Evolutionary conservation across 2,888 invertebrate species (phyloP).

Genomic region (Automeris io): DNA sequence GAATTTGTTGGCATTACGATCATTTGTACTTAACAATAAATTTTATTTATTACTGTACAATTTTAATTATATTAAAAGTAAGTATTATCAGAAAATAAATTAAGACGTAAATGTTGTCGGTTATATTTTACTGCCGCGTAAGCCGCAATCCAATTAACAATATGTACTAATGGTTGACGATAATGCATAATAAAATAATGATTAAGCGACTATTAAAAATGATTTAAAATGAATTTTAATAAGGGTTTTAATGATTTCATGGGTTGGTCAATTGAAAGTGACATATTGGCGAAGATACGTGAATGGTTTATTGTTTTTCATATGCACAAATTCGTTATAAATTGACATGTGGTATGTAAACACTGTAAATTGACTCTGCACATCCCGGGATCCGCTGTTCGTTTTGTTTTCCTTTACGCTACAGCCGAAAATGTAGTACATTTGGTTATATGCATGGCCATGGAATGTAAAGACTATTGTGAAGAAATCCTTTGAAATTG

Average conservation of each 20-base stretch:
- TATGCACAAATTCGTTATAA: slow-evolving; percentile 33
- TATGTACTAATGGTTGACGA: slow-evolving; percentile 65
- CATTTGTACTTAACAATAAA: not conserved
- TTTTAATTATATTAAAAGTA: too few relatives aligned
- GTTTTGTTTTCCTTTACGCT: slow-evolving; percentile 50
- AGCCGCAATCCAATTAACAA: slow-evolving; percentile 64
- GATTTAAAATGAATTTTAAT: slow-evolving; percentile 14
- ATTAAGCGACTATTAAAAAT: slow-evolving; percentile 9
- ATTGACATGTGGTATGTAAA: slow-evolving; percentile 33
- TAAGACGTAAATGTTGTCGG: not conserved
- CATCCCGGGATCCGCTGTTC: slow-evolving; percentile 54
- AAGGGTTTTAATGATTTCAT: slow-evolving; percentile 24
- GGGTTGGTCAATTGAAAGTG: slow-evolving; percentile 47
- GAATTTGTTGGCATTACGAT: slow-evolving; percentile 20
- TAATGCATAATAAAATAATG: slow-evolving; percentile 28
- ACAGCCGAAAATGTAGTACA: slow-evolving; percentile 47
- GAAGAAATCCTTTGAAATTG: slow-evolving; percentile 21
- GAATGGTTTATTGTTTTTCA: slow-evolving; percentile 21
- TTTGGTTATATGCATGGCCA: slow-evolving; percentile 65
- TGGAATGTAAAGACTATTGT: slow-evolving; percentile 49
- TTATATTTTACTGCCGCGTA: slow-evolving; percentile 49
- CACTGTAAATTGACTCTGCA: slow-evolving; percentile 67
- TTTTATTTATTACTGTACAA: slow-evolving; percentile 4
- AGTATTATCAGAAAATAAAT: too few relatives aligned
- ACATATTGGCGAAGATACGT: slow-evolving; percentile 44